Evolutionary conservation across 2,113 vertebrate genomes (phyloP).

Genomic region (Coracopsis vasa): DNA sequence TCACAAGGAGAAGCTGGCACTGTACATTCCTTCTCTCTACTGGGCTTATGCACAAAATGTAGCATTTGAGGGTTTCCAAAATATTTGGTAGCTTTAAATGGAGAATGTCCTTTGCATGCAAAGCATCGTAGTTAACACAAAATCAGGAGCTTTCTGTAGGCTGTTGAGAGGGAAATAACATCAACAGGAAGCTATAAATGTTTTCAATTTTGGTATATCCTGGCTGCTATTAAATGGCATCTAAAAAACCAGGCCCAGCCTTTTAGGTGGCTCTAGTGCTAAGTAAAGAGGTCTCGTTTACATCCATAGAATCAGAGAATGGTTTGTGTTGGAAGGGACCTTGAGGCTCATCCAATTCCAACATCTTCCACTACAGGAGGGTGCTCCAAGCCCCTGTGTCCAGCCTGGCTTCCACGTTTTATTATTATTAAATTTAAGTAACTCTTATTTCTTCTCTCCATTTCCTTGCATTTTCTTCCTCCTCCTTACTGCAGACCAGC

Average conservation of each 20-base stretch:
- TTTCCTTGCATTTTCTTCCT: neutral
- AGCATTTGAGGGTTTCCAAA: neutral
- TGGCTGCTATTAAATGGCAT: neutral
- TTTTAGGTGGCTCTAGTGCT: neutral
- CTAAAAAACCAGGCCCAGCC: neutral
- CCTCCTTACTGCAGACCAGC: neutral
- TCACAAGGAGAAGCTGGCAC: neutral
- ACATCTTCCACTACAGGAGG: neutral
- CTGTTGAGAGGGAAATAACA: neutral
- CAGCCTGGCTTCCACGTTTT: accelerated
- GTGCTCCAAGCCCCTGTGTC: neutral
- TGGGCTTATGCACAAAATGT: neutral
- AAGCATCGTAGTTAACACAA: neutral
- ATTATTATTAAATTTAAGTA: neutral
- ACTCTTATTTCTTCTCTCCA: neutral
- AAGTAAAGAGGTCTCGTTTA: neutral
- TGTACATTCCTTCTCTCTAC: neutral
- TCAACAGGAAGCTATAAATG: neutral
- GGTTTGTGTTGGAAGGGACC: neutral
- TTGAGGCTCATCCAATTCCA: neutral
- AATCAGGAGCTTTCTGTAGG: neutral
- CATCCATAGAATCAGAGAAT: neutral
- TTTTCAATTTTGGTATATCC: neutral
- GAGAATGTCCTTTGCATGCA: neutral
- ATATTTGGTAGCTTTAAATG: neutral